Conservation (phyloP, 2,888 invertebrate species). For the Drosophila borborema region DNA sequence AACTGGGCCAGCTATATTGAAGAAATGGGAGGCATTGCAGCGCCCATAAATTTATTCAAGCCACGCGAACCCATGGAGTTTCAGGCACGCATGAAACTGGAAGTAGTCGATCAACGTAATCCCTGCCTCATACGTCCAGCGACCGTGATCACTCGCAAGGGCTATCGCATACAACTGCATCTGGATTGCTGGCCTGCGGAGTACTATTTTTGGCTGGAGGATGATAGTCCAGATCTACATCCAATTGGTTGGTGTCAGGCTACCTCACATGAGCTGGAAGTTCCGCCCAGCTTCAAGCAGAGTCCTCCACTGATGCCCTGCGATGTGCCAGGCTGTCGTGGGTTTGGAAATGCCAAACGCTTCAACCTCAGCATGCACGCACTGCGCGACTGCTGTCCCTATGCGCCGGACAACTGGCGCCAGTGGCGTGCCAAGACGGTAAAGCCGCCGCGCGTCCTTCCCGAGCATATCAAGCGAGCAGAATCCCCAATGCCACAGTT, state of each 20-base stretch:
- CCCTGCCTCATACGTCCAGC: constrained; percentile 94
- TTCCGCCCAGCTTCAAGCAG: constrained; percentile 89
- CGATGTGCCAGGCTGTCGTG: constrained; percentile 94
- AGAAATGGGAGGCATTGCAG: constrained; percentile 88
- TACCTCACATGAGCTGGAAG: constrained; percentile 94
- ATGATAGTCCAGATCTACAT: constrained; percentile 95
- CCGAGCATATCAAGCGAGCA: constrained; percentile 46
- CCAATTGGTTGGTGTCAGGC: constrained; percentile 96
- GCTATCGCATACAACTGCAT: constrained; percentile 91
- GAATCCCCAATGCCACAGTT: not conserved
- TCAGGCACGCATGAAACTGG: constrained; percentile 93
- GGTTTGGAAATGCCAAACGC: constrained; percentile 94
- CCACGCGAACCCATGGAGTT: constrained; percentile 92
- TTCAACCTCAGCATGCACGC: constrained; percentile 91
- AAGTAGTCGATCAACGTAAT: constrained; percentile 93
- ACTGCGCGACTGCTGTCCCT: constrained; percentile 91
- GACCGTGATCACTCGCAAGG: constrained; percentile 91
- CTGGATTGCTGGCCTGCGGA: constrained; percentile 96
- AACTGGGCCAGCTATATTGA: constrained; percentile 93
- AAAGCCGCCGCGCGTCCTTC: constrained; percentile 73
- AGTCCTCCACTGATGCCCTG: constrained; percentile 87
- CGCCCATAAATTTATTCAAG: constrained; percentile 93
- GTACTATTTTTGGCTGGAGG: constrained; percentile 95
- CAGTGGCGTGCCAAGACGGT: constrained; percentile 79
- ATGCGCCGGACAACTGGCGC: constrained; percentile 86